Base-by-base conservation (phyloP, 2,888 invertebrate species). In the Sympetrum striolatum region DNA sequence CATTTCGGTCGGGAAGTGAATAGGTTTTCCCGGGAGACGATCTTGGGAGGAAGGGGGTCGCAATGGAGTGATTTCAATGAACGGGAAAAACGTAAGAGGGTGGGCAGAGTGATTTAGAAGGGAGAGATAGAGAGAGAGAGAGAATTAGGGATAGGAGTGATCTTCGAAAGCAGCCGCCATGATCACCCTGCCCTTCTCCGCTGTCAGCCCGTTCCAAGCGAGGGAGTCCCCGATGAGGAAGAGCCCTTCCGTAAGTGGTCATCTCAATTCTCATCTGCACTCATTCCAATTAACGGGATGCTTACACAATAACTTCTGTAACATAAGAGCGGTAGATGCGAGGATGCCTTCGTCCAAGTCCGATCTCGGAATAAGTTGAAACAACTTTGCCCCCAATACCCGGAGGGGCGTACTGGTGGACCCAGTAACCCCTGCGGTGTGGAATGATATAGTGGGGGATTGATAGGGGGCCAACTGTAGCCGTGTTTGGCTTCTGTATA, bases 111-210 rank as follows among this genome's bases (percentile, higher is more conserved):
- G 73, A 73, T 25, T n/a, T 22, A 22, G 64, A 64, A 22, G n/a
- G 5, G 60, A n/a, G 60, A 60, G 60, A 60, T 48, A 31, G 25
- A 48, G n/a, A 39, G n/a, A 39, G 44, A 31, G 58, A 14, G 3
- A 18, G 60, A 39, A n/a, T n/a, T 31, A 35, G 39, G n/a, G 18
- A 12, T 6, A 37, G 37, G 86, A 37, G 53, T 58, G 35, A 58
- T 73, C 73, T 64, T 18, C 81, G 64, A 58, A 80, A 81, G 31
- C 64, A 31, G 25, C 48, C 82, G 44, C 25, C 79, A 92, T 92
- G 92, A 92, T 92, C 79, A 92, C 92, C 31, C 91, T 92, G 35
- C 92, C 92, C 14, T 73, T 92, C 80, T 91, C 91, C 39, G 91
- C 91, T 44, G 91, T 91, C 90, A 92, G 92, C 80, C 92, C 92